Evolutionary conservation across 2,113 vertebrate species (phyloP).

Genomic region (Oenanthe oenanthe): DNA sequence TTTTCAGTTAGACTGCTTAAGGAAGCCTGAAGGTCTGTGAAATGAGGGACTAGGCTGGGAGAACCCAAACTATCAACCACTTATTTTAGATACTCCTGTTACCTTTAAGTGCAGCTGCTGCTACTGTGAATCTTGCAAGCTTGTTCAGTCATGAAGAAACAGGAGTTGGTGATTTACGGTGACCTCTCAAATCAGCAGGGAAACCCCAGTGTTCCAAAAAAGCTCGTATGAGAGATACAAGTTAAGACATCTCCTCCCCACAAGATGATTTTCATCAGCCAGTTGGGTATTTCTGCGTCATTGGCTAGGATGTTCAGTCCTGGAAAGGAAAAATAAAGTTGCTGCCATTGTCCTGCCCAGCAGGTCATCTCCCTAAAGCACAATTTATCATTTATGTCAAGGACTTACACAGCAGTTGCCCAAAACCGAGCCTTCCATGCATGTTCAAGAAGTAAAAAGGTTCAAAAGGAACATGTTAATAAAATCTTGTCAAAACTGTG

Average conservation of each 20-base stretch:
- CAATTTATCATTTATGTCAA: constrained; percentile 82
- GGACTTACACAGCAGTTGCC: constrained; percentile 53
- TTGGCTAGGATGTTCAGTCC: constrained; percentile 16
- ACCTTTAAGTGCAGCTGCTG: neutral
- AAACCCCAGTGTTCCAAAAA: constrained; percentile 16
- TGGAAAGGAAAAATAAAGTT: constrained; percentile 72
- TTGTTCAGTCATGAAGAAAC: neutral
- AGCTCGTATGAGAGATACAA: neutral
- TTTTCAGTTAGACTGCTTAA: neutral
- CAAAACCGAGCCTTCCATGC: neutral
- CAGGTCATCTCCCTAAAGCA: constrained; percentile 71
- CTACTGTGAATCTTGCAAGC: neutral
- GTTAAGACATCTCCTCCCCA: constrained; percentile 44
- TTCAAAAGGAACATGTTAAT: constrained; percentile 50
- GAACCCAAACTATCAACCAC: neutral
- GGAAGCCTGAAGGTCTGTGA: neutral
- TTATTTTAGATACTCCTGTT: neutral
- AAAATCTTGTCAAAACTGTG: constrained; percentile 39
- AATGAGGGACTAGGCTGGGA: neutral
- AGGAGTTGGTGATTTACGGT: neutral
- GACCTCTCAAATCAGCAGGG: constrained; percentile 36
- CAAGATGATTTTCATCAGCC: constrained; percentile 31
- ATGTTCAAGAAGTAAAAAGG: neutral
- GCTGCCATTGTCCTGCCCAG: constrained; percentile 76
- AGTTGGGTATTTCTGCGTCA: neutral